Evolutionary conservation across 2,113 vertebrate genomes (phyloP), one percentile per base, ranked within the genome.

Genomic region (Casuarius casuarius): DNA sequence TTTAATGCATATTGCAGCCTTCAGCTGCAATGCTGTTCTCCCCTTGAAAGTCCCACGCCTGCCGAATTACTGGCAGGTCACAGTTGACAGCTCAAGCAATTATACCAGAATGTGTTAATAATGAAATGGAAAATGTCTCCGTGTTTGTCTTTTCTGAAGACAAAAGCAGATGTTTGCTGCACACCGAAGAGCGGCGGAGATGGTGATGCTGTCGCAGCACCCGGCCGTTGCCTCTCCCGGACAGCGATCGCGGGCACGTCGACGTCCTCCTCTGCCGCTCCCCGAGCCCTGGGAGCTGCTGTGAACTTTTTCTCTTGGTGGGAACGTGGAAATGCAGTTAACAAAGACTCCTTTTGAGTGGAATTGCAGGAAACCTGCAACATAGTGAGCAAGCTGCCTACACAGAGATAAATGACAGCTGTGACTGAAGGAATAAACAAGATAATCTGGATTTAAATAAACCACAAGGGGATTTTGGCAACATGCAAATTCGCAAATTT

Each of bases 361-460:
- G 92, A 26, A 46, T 86, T 94, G 96, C 89, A 81, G 96, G 95
- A 94, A 97, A 90, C 93, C 95, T 49, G 59, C 92, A 88, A 92
- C 92, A 29, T 95, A 62, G 90, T 94, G 96, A 97, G 90, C n/a
- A 87, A 89, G 93, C 97, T 97, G 95, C 96, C 96, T 84, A 94
- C 77, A 79, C 92, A 84, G 22, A 96, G 91, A 96, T 97, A 96
- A 97, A 96, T 59, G 97, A 97, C 98, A 98, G 96, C 97, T 97
- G 97, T 97, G 96, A 97, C 94, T 94, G 96, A 97, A 96, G 95
- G 95, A 98, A 97, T 98, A 98, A 98, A 98, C 98, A 97, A 96
- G 94, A 97, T 98, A 97, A 98, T 98, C 97, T 96, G 96, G 97
- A 97, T 95, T 98, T 98, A 96, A 88, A 97, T 95, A 97, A 98